Percentiles rank a stretch among this genome's conserved stretches.
phyloP scores from a whole-genome alignment of 2,113 vertebrate species.

The Hirundichthys speculiger region DNA sequence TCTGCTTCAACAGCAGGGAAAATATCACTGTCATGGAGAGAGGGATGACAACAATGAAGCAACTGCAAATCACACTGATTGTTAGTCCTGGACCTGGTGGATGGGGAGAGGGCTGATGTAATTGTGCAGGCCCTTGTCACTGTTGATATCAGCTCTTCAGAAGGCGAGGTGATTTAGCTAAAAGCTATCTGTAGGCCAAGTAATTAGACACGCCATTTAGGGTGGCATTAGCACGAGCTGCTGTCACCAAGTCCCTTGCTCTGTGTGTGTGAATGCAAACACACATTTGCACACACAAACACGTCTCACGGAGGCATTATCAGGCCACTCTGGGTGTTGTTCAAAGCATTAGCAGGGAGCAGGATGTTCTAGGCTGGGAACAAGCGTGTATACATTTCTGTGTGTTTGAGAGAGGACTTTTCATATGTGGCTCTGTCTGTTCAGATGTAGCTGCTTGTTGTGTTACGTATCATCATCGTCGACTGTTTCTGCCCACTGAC shows the following conservation, averaged over 20 bases:
- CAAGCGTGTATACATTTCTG: conserved; percentile 58
- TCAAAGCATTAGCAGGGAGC: conserved; percentile 80
- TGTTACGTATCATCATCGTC: conserved; percentile 47
- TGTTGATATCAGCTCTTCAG: conserved; percentile 86
- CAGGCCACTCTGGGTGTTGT: conserved; percentile 78
- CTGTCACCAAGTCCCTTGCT: conserved; percentile 55
- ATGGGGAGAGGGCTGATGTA: conserved; percentile 82
- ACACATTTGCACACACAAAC: conserved; percentile 41
- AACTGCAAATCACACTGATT: conserved; percentile 80
- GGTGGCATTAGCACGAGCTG: conserved; percentile 77
- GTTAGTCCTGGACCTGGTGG: conserved; percentile 72
- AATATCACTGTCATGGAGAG: conserved; percentile 79
- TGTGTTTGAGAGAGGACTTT: conserved; percentile 43
- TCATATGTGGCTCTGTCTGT: conserved; percentile 1
- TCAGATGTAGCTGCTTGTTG: conserved; percentile 11
- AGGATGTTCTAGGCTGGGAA: conserved; percentile 65
- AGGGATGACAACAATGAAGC: conserved; percentile 81
- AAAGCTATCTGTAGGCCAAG: conserved; percentile 86
- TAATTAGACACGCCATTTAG: conserved; percentile 85
- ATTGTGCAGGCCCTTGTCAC: conserved; percentile 84
- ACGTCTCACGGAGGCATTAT: conserved; percentile 55
- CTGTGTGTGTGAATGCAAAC: conserved; percentile 45
- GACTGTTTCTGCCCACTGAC: conserved; percentile 50
- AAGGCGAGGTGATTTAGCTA: conserved; percentile 85
- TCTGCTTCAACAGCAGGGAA: conserved; percentile 63